phyloP scores from a whole-genome alignment of 2,888 invertebrate genomes.

The Leptinotarsa rubiginosa region DNA sequence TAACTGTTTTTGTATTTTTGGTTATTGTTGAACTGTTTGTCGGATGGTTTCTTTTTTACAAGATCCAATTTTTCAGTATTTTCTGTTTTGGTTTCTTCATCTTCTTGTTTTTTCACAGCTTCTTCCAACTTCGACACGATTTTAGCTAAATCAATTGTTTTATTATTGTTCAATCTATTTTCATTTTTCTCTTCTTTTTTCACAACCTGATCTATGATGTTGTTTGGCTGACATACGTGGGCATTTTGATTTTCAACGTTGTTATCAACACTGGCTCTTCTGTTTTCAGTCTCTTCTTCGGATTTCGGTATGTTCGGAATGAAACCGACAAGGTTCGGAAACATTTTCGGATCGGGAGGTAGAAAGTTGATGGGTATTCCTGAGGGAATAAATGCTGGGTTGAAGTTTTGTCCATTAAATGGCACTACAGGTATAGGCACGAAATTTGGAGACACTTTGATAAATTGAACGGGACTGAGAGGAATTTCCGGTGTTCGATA shows the following conservation, averaged over 20 bases:
- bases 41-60: slow-evolving; percentile 37
- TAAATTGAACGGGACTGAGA: slow-evolving; percentile 54
- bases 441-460: slow-evolving; percentile 60
- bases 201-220: slow-evolving; percentile 38
- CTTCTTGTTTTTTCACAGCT: slow-evolving; percentile 61
- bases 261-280: slow-evolving; percentile 23
- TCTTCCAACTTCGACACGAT: slow-evolving; percentile 65
- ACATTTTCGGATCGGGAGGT: slow-evolving; percentile 55
- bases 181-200: slow-evolving; percentile 40
- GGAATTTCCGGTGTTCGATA: slow-evolving; percentile 54
- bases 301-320: slow-evolving; percentile 44
- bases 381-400: slow-evolving; percentile 58
- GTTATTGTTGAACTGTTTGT: slow-evolving; percentile 39
- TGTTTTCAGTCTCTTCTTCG: slow-evolving; percentile 37
- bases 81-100: slow-evolving; percentile 35
- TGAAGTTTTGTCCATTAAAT: slow-evolving; percentile 53
- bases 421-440: slow-evolving; percentile 60
- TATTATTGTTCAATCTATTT: slow-evolving; percentile 45
- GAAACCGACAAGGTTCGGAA: slow-evolving; percentile 54
- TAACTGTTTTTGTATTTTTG: slow-evolving; percentile 45
- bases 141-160: slow-evolving; percentile 62
- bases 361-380: slow-evolving; percentile 60
- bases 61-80: slow-evolving; percentile 24
- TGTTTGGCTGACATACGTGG: slow-evolving; percentile 33
- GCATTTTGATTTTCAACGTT: slow-evolving; percentile 29